Conservation (phyloP, 2,888 invertebrate species). For the Pasiphila rectangulata region DNA sequence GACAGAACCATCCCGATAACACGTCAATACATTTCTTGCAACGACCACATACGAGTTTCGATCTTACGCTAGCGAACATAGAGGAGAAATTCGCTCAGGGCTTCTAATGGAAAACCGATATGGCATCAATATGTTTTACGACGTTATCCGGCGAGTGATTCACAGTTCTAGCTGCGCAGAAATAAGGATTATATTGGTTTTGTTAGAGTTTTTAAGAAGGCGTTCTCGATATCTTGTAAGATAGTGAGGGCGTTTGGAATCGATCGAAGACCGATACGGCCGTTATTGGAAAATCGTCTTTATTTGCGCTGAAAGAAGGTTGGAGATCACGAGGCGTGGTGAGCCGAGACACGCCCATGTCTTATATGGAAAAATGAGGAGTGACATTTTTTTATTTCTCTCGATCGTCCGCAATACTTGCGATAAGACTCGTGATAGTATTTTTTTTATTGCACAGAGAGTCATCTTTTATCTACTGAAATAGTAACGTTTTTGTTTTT, state of each 20-base stretch:
- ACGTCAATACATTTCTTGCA: constrained; percentile 79
- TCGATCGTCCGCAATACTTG: constrained; percentile 51
- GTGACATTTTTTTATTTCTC: constrained; percentile 62
- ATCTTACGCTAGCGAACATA: constrained; percentile 43
- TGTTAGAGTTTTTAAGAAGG: constrained; percentile 66
- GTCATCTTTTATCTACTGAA: constrained; percentile 26
- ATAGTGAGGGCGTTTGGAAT: constrained; percentile 78
- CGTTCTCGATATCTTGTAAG: constrained; percentile 79
- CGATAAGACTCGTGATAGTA: constrained; percentile 53
- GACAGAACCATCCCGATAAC: constrained; percentile 76
- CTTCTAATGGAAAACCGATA: constrained; percentile 79
- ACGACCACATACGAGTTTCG: constrained; percentile 50
- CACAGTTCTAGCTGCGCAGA: constrained; percentile 38
- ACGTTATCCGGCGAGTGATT: constrained; percentile 44
- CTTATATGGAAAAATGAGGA: constrained; percentile 72
- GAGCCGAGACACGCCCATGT: constrained; percentile 69
- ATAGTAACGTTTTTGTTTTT: constrained; percentile 38
- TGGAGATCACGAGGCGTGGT: constrained; percentile 67
- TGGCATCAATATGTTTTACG: constrained; percentile 78
- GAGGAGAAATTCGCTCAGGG: constrained; percentile 45
- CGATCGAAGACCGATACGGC: constrained; percentile 74
- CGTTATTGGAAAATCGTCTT: constrained; percentile 74
- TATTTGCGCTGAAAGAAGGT: constrained; percentile 64
- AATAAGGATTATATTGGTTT: constrained; percentile 53
- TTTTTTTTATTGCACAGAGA: constrained; percentile 51